Evolutionary conservation across 2,113 vertebrate genomes (phyloP).

Genomic region (Trematomus loennbergii): DNA sequence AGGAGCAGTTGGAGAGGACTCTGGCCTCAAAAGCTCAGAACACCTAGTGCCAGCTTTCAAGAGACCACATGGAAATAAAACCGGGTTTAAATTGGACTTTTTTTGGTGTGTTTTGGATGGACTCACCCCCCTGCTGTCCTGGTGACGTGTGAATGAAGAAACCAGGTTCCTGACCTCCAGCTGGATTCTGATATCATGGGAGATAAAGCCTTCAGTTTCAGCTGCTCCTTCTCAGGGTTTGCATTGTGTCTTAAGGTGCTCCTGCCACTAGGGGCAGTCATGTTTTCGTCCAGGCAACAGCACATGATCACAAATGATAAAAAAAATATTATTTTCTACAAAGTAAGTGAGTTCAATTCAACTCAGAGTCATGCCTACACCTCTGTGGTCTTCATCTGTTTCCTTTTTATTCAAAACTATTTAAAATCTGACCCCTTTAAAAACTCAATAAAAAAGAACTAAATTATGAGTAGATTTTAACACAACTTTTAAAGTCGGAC

Average conservation of each 20-base stretch:
- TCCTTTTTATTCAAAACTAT: too few relatives aligned
- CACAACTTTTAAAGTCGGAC: too few relatives aligned
- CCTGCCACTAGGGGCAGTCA: constrained; percentile 46
- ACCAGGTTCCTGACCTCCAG: neutral
- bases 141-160: neutral
- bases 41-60: neutral
- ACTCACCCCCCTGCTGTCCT: neutral
- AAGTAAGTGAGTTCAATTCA: neutral
- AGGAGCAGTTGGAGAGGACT: constrained; percentile 88
- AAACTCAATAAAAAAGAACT: too few relatives aligned
- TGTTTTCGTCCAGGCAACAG: constrained; percentile 6
- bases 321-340: neutral
- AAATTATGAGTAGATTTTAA: too few relatives aligned
- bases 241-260: constrained; percentile 33
- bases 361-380: too few relatives aligned
- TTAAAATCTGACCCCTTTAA: too few relatives aligned
- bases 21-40: constrained; percentile 58
- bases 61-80: neutral
- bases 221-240: constrained; percentile 46
- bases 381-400: too few relatives aligned
- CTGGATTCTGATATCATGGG: neutral
- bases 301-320: neutral
- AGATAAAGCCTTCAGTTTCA: neutral
- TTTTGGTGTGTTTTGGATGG: neutral
- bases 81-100: neutral